Evolutionary conservation across 2,113 vertebrate genomes (phyloP), one percentile per base, ranked within the genome.

Genomic region (Callospermophilus lateralis): DNA sequence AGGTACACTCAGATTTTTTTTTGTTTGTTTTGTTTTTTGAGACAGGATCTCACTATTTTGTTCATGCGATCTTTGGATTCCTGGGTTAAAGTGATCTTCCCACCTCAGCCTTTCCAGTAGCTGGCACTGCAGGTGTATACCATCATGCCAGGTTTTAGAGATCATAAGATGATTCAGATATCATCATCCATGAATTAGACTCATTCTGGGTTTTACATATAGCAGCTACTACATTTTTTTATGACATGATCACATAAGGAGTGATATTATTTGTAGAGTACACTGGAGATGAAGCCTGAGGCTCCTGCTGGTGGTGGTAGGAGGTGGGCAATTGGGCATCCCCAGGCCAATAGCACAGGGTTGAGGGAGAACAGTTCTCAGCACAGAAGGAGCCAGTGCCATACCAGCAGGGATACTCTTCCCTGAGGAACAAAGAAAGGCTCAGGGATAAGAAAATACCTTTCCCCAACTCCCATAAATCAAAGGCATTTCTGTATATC

Each of bases 251-350:
- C 63, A 68, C 17, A 20, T 51, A 51, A 77, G 19, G 32, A 68
- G n/a, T n/a, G 70, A 26, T 30, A 12, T 2, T n/a, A 0, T 72
- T 73, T 86, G 24, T 94, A 12, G 61, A 39, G 16, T 11, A 30
- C 1, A 19, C 8, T 28, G 28, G 8, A 4, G 8, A 0, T 39
- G 20, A 34, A n/a, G 45, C 3, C 2, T n/a, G 26, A 68, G 20
- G 24, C 16, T 39, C 65, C 30, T 73, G 13, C 1, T 2, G 3
- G 30, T 2, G 3, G 8, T 70, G 67, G 1, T 3, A 4, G 3
- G 24, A 32, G 19, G 7, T 61, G 28, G 15, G 37, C 11, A n/a
- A 13, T 16, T n/a, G 42, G 73, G 32, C 1, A 39, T n/a, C 26
- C 10, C 1, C 7, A 5, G 6, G 7, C 34, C 78, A 39, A n/a